Conservation (phyloP, 2,113 vertebrate species). For the Channa argus region DNA sequence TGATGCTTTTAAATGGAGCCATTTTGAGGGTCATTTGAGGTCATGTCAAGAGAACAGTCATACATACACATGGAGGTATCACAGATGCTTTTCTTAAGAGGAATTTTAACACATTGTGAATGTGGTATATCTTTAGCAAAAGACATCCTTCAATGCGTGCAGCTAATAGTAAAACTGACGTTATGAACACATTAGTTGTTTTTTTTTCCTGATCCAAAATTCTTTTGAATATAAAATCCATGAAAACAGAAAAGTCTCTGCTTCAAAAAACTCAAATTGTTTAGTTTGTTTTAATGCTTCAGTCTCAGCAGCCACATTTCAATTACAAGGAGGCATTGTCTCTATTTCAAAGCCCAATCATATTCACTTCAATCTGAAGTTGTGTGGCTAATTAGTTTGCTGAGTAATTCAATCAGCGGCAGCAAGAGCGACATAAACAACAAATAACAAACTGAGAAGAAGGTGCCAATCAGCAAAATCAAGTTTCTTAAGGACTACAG, state of each 20-base stretch:
- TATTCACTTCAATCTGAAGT: constrained; percentile 42
- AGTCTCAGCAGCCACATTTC: constrained; percentile 15
- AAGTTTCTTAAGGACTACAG: constrained; percentile 56
- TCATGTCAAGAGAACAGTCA: not conserved
- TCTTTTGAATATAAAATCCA: too few species aligned
- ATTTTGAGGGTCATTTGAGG: not conserved
- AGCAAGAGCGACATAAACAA: constrained; percentile 64
- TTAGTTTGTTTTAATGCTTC: constrained; percentile 15
- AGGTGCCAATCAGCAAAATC: constrained; percentile 65
- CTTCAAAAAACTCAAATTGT: too few species aligned
- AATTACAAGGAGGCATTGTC: not conserved
- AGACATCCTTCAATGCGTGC: not conserved
- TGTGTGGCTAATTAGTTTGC: constrained; percentile 62
- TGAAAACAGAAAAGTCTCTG: too few species aligned
- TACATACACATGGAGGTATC: too few species aligned
- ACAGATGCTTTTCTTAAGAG: too few species aligned
- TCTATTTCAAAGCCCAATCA: constrained; percentile 33
- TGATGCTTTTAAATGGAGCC: not conserved
- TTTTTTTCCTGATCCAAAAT: too few species aligned
- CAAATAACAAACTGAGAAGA: constrained; percentile 57
- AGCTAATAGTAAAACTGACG: too few species aligned
- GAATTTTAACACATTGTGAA: too few species aligned
- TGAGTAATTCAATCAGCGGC: constrained; percentile 48
- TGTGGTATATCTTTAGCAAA: not conserved
- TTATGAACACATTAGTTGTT: too few species aligned